Conservation (phyloP, 1,140 invertebrate species). For the Scaptodrosophila lebanonensis region DNA sequence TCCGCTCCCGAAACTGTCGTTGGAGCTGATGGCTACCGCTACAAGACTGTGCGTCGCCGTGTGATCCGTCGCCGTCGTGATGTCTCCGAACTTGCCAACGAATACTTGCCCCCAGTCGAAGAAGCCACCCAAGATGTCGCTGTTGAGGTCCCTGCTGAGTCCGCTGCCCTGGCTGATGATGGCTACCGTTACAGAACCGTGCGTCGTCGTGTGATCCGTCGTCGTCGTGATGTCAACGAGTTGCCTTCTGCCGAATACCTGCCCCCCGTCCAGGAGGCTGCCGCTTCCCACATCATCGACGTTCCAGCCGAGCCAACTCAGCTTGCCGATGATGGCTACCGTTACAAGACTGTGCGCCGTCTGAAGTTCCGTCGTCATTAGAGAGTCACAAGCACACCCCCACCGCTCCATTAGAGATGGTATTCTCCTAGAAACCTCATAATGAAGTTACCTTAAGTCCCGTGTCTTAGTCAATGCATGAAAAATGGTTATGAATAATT, state of each 20-base stretch:
- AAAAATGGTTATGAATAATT: constrained; percentile 56
- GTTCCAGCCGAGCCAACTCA: constrained; percentile 54
- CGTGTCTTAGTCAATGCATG: constrained; percentile 66
- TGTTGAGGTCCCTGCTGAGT: constrained; percentile 16
- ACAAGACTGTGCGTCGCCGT: constrained; percentile 41
- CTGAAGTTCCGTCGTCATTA: constrained; percentile 64
- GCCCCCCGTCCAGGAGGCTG: constrained; percentile 31
- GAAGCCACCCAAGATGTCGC: constrained; percentile 22
- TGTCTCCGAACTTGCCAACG: constrained; percentile 44
- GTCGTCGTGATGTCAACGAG: constrained; percentile 54
- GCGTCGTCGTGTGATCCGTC: constrained; percentile 47
- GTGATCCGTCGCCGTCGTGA: constrained; percentile 55
- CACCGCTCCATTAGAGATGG: constrained; percentile 45
- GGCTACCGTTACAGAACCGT: constrained; percentile 61
- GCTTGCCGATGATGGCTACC: constrained; percentile 65
- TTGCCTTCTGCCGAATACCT: constrained; percentile 39
- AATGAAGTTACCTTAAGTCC: constrained; percentile 47
- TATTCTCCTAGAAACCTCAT: constrained; percentile 28
- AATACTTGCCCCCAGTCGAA: constrained; percentile 59
- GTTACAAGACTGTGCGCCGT: constrained; percentile 70
- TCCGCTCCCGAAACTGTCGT: constrained; percentile 13
- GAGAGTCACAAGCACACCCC: constrained; percentile 15
- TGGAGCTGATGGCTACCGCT: constrained; percentile 32
- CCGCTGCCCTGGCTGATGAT: constrained; percentile 41
- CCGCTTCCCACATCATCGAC: constrained; percentile 49